Evolutionary conservation across 2,888 invertebrate genomes (phyloP).

Genomic region (Mesorhabditis spiculigera): DNA sequence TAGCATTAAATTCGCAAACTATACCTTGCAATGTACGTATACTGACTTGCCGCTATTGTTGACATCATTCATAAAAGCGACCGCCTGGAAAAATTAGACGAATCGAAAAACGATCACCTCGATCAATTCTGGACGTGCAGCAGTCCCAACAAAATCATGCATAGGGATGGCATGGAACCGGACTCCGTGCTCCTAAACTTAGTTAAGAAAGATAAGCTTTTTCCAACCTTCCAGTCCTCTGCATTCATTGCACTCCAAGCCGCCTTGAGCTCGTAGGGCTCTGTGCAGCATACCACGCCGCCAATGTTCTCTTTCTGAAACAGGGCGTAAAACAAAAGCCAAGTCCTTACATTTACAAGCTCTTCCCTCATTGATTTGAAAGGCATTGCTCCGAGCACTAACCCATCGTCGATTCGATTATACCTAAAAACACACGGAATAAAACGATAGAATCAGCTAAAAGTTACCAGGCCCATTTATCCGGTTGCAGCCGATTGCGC

Average conservation of each 20-base stretch:
- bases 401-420: constrained; percentile 75
- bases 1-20: not conserved
- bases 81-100: constrained; percentile 26
- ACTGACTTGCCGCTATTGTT: constrained; percentile 69
- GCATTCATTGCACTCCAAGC: constrained; percentile 64
- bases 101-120: not conserved
- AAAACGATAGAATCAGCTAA: not conserved
- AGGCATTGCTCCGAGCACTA: constrained; percentile 93
- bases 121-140: constrained; percentile 23
- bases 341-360: not conserved
- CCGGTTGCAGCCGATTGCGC: constrained; percentile 80
- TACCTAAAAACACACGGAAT: constrained; percentile 15
- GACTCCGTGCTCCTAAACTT: constrained; percentile 62
- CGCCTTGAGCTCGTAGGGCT: constrained; percentile 81
- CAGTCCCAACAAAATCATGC: constrained; percentile 48
- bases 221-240: constrained; percentile 63
- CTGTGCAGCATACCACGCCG: constrained; percentile 94
- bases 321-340: constrained; percentile 9
- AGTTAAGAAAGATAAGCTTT: not conserved
- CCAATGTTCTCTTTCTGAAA: constrained; percentile 78
- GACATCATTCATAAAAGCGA: constrained; percentile 55
- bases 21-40: constrained; percentile 96
- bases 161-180: constrained; percentile 52
- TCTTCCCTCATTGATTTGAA: constrained; percentile 77
- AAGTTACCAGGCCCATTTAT: constrained; percentile 72